Conservation (phyloP, 92 coral and sea anemone species). For the Palythoa grandis region DNA sequence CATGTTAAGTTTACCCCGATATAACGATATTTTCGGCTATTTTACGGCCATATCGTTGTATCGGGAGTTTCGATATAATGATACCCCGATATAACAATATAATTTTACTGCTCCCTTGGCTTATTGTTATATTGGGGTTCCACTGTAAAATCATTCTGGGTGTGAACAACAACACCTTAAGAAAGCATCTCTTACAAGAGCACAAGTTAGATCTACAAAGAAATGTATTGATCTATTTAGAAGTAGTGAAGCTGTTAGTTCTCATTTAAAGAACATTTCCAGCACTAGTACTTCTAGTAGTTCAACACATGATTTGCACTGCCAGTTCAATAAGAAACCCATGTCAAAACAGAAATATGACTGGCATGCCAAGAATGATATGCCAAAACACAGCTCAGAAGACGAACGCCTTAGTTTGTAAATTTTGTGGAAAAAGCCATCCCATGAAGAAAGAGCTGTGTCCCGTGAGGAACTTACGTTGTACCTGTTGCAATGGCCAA, state of each 20-base stretch:
- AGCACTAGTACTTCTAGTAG: not conserved
- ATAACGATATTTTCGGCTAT: too few relatives aligned
- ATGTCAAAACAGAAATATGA: constrained; percentile 5
- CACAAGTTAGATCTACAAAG: not conserved
- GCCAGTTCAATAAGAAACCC: constrained; percentile 13
- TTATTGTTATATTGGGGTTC: too few relatives aligned
- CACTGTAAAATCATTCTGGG: not conserved
- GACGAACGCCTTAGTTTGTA: constrained; percentile 10
- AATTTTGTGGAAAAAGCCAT: constrained; percentile 32
- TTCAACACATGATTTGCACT: not conserved
- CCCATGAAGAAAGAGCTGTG: constrained; percentile 41
- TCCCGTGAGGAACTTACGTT: constrained; percentile 25
- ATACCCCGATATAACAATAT: too few relatives aligned
- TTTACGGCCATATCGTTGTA: too few relatives aligned
- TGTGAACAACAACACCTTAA: not conserved
- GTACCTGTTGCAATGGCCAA: constrained; percentile 21
- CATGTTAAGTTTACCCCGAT: too few relatives aligned
- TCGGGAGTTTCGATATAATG: too few relatives aligned
- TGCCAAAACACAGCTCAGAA: not conserved
- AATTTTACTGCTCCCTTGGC: too few relatives aligned
- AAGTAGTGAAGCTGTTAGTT: not conserved
- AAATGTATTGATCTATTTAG: constrained; percentile 6
- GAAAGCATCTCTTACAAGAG: constrained; percentile 5
- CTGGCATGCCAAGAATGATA: not conserved
- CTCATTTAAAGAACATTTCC: constrained; percentile 3